phyloP scores from a whole-genome alignment of 2,797 vertebrate species.

The Otus scops region DNA sequence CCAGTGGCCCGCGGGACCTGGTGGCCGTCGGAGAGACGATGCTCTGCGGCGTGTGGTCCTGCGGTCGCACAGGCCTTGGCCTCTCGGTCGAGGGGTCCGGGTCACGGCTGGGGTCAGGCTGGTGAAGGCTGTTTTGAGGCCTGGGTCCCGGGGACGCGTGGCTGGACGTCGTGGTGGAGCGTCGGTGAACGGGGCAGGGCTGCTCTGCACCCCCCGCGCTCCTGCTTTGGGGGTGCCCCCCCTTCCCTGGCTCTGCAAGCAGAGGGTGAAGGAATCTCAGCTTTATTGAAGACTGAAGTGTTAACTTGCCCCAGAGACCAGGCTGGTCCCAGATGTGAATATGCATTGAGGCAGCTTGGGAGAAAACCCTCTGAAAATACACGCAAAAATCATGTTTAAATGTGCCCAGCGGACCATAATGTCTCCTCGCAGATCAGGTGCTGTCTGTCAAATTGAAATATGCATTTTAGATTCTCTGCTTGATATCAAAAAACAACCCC shows the following conservation, averaged over 20 bases:
- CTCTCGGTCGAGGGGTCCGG: fast-evolving
- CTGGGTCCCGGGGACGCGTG: fast-evolving
- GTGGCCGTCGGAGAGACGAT: background rate
- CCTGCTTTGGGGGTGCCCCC: background rate
- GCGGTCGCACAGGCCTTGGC: fast-evolving
- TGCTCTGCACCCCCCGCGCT: background rate
- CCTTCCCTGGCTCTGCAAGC: background rate
- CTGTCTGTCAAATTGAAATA: conserved; percentile 72
- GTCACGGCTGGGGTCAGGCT: no score
- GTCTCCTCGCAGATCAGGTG: conserved; percentile 37
- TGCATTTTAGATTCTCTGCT: conserved; percentile 64
- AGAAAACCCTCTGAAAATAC: background rate
- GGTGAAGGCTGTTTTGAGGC: background rate
- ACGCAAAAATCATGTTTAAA: conserved; percentile 39
- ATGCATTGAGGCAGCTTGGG: conserved; percentile 59
- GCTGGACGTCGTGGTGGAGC: background rate
- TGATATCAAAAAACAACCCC: conserved; percentile 52
- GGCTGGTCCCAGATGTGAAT: conserved; percentile 55
- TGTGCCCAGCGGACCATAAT: conserved; percentile 65
- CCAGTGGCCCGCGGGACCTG: fast-evolving
- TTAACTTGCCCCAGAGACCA: conserved; percentile 41
- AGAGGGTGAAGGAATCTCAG: background rate
- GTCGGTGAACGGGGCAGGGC: background rate
- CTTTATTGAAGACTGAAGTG: background rate
- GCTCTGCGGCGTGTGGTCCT: fast-evolving